These are phyloP conservation scores for Dolichomitus sp. DNA, from an alignment of 2,888 invertebrate genomes.

Conservation along the genomic window DNA sequence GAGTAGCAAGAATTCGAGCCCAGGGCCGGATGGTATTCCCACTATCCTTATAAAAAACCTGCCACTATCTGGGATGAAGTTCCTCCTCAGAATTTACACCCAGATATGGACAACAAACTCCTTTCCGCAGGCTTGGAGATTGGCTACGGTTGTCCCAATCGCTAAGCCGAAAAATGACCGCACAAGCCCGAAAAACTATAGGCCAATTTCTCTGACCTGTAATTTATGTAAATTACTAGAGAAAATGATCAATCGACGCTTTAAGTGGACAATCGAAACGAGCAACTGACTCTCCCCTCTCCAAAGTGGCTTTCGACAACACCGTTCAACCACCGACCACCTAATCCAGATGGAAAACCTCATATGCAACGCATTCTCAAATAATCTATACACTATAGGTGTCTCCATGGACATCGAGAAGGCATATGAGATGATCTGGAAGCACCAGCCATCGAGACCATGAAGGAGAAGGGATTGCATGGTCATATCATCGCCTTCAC, in stretches of 20 bases:
- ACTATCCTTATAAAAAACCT: slow-evolving; percentile 36
- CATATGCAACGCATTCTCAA: slow-evolving; percentile 27
- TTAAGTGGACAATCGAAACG: slow-evolving; percentile 51
- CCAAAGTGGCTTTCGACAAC: slow-evolving; percentile 59
- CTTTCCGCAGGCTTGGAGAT: slow-evolving; percentile 28
- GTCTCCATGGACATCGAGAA: slow-evolving; percentile 45
- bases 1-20: background rate
- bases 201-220: slow-evolving; percentile 44
- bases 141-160: slow-evolving; percentile 33
- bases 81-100: slow-evolving; percentile 9
- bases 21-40: slow-evolving; percentile 21
- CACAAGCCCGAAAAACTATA: slow-evolving; percentile 20
- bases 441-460: slow-evolving; percentile 10
- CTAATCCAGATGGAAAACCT: slow-evolving; percentile 27
- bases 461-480: background rate
- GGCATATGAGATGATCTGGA: slow-evolving; percentile 42
- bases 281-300: slow-evolving; percentile 24
- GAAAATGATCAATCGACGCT: slow-evolving; percentile 41
- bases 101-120: slow-evolving; percentile 3
- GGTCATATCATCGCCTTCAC: slow-evolving; percentile 25
- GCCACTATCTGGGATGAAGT: slow-evolving; percentile 11
- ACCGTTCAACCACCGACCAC: slow-evolving; percentile 55
- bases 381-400: slow-evolving; percentile 1
- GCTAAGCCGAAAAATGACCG: slow-evolving; percentile 35
- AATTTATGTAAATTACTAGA: slow-evolving; percentile 44